These are phyloP conservation scores for Hippolais icterina DNA, from an alignment of 2,113 vertebrate species.

Conservation along the genomic window DNA sequence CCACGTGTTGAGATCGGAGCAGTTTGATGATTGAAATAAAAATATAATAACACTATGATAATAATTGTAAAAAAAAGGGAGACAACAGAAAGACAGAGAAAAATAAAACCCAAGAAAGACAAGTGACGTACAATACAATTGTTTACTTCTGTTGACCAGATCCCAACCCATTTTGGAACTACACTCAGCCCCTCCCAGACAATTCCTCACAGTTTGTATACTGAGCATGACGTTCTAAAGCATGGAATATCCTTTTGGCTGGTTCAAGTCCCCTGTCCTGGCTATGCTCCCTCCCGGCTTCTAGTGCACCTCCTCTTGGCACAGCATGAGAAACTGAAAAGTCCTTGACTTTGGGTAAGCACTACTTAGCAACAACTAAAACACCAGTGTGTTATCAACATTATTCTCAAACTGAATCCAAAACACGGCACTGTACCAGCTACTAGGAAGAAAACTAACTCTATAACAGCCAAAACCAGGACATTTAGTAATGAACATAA, in stretches of 20 bases:
- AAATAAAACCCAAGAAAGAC: neutral
- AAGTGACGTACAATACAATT: neutral
- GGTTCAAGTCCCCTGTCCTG: neutral
- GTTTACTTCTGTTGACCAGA: fast-evolving
- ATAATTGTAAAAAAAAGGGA: neutral
- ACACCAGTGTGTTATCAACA: neutral
- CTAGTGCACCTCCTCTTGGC: neutral
- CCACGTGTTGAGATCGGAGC: neutral
- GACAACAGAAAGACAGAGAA: neutral
- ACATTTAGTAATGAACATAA: neutral
- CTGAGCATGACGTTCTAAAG: neutral
- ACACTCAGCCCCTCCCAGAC: neutral
- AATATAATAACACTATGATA: neutral
- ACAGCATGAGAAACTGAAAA: neutral
- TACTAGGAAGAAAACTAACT: neutral
- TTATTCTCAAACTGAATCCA: neutral
- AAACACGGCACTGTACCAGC: neutral
- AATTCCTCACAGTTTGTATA: neutral
- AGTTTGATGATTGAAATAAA: neutral
- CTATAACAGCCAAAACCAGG: neutral
- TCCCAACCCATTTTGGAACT: neutral
- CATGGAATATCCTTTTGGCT: neutral
- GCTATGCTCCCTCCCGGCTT: neutral
- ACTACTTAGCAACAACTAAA: neutral
- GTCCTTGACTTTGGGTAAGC: neutral